Evolutionary conservation across 1,140 invertebrate genomes (phyloP), one percentile per base, ranked within the genome.

Genomic region (Drosophila ficusphila): DNA sequence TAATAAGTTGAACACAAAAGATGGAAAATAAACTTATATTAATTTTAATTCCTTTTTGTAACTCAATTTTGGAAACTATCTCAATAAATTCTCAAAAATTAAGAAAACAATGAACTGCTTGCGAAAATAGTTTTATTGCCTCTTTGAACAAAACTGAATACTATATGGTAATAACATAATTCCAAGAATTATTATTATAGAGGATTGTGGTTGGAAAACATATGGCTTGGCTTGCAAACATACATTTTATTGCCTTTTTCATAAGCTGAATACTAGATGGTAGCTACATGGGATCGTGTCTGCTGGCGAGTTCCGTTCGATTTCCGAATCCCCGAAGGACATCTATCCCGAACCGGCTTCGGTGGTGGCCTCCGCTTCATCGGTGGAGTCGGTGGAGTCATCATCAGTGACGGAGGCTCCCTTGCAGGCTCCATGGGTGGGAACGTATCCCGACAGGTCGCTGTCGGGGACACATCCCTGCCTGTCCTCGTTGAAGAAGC

Each of bases 401-500:
- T 23, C 23, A 23, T 23, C 23, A 23, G 23, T 23, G 4, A 1
- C 39, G 1, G 7, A 8, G 14, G 61, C 62, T 11, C 70, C 75
- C 3, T 7, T 0, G 31, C 79, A 85, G 19, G 76, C 81, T 25
- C 56, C 60, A 16, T 85, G 48, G 0, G 0, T 4, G 1, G 0
- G 0, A 4, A 8, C 33, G 61, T 79, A 76, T 0, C 0, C 0
- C 0, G 0, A 0, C 8, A 76, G 14, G 0, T 3, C 11, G 0
- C 0, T 0, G n/a, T 44, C 9, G 2, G 1, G 0, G 2, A 23
- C 14, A 29, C 79, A 85, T 1, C 7, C 81, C 27, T 79, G 76
- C 0, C 3, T 0, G 0, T 4, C 0, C 27, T 85, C 79, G 21
- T 79, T 49, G 38, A 85, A 85, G 33, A 12, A 85, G 5, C 1